Evolutionary conservation across 2,113 vertebrate species (phyloP).

Genomic region (Lamprologus lemairii): DNA sequence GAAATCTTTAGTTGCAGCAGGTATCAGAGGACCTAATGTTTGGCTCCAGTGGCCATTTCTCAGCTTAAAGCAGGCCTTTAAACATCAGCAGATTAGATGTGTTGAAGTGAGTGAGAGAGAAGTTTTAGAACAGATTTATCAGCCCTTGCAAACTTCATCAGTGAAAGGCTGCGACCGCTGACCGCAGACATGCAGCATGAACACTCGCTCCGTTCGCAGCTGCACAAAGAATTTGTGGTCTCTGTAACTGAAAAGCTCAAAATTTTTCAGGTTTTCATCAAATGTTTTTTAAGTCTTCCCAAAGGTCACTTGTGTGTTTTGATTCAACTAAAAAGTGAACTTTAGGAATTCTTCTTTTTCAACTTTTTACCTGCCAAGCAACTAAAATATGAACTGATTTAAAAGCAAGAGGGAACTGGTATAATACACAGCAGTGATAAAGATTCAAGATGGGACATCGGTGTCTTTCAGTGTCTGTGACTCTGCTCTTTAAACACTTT

Average conservation of each 20-base stretch:
- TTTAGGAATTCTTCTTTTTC: not conserved
- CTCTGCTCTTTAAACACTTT: not conserved
- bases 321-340: not conserved
- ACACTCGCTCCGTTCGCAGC: not conserved
- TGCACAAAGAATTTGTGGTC: not conserved
- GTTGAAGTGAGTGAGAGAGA: not conserved
- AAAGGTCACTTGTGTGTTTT: not conserved
- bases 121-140: conserved; percentile 8
- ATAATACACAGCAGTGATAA: not conserved
- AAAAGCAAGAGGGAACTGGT: not conserved
- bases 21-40: not conserved
- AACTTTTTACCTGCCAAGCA: not conserved
- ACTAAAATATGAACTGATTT: not conserved
- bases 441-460: not conserved
- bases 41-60: not conserved
- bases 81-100: not conserved
- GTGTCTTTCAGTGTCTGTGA: not conserved
- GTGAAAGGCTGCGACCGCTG: not conserved
- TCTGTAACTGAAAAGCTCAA: not conserved
- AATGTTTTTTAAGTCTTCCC: not conserved
- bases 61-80: not conserved
- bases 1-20: not conserved
- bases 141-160: not conserved
- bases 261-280: not conserved
- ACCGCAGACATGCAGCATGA: not conserved